These are phyloP conservation scores for Leptarthrus brevirostris DNA, from an alignment of 2,888 invertebrate genomes.

Conservation along the genomic window DNA sequence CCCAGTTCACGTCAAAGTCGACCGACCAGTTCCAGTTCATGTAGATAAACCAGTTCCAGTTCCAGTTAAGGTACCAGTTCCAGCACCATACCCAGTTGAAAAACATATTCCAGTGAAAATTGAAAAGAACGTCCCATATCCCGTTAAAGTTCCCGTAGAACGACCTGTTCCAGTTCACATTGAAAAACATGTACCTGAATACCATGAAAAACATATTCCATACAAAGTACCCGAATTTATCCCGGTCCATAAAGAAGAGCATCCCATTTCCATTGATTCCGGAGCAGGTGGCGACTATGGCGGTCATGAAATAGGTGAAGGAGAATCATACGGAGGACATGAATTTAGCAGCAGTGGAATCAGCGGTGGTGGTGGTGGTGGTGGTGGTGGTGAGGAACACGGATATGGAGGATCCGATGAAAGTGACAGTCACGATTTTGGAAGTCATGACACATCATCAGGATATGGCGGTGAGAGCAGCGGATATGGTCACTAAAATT, in stretches of 20 bases:
- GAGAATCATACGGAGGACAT: background rate
- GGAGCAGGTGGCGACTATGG: conserved; percentile 56
- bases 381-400: conserved; percentile 43
- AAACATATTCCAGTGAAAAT: conserved; percentile 75
- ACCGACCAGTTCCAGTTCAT: conserved; percentile 74
- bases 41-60: conserved; percentile 82
- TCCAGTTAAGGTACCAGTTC: conserved; percentile 76
- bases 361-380: conserved; percentile 53
- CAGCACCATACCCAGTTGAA: conserved; percentile 77
- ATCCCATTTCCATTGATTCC: conserved; percentile 59
- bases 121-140: conserved; percentile 77
- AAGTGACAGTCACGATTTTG: conserved; percentile 47
- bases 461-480: conserved; percentile 1
- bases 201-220: conserved; percentile 76
- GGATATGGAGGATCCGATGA: too few species aligned
- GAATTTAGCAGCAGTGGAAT: conserved; percentile 51
- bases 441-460: conserved; percentile 58
- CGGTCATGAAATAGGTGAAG: conserved; percentile 11
- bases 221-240: conserved; percentile 78
- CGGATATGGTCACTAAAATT: conserved; percentile 65
- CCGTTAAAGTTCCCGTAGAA: conserved; percentile 76
- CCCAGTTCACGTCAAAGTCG: conserved; percentile 74
- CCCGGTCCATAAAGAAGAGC: conserved; percentile 68
- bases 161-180: conserved; percentile 80
- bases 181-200: conserved; percentile 78